phyloP scores from a whole-genome alignment of 2,113 vertebrate species.

The Bubo blakistoni region DNA sequence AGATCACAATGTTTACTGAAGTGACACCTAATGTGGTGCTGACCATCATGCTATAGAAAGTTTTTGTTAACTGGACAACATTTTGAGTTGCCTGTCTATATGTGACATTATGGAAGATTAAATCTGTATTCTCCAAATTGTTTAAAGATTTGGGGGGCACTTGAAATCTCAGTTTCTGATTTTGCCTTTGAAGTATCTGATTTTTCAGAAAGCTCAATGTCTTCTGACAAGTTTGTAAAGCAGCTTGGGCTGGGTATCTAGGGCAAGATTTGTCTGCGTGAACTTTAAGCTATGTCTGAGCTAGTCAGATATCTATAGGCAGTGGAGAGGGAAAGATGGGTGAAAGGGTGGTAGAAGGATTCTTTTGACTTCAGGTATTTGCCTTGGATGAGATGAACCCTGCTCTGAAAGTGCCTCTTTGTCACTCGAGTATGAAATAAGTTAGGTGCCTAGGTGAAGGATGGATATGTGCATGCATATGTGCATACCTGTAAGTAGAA shows the following conservation, averaged over 20 bases:
- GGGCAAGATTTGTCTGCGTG: neutral
- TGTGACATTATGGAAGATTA: neutral
- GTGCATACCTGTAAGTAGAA: neutral
- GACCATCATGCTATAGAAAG: neutral
- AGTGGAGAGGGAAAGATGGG: neutral
- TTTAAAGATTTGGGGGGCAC: neutral
- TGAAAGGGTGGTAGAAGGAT: neutral
- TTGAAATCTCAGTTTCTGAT: neutral
- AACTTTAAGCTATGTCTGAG: neutral
- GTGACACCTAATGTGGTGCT: neutral
- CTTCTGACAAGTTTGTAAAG: neutral
- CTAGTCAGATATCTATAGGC: neutral
- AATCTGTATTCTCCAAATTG: neutral
- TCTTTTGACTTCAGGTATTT: neutral
- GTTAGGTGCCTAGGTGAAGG: neutral
- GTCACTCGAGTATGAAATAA: neutral
- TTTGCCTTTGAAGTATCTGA: neutral
- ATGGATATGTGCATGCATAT: rapidly evolving
- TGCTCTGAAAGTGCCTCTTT: neutral
- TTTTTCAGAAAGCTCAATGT: neutral
- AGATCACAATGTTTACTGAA: neutral
- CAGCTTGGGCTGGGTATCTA: neutral
- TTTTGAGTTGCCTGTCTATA: neutral
- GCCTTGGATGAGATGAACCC: neutral
- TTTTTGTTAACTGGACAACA: neutral